phyloP scores from a whole-genome alignment of 2,888 invertebrate species.

The Thysanoteuthis rhombus region DNA sequence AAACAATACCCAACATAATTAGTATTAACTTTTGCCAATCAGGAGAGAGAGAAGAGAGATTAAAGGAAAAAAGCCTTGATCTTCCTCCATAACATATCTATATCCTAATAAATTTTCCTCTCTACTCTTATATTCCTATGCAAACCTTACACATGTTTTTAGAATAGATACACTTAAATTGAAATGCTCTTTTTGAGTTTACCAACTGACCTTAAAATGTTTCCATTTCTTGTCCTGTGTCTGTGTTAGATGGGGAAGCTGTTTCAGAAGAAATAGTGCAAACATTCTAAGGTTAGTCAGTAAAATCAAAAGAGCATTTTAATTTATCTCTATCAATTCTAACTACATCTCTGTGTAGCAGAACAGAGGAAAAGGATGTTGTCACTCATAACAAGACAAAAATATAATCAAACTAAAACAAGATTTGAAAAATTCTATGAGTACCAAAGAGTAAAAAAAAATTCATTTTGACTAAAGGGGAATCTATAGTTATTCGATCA shows the following conservation, averaged over 20 bases:
- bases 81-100: background rate
- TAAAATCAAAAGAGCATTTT: conserved; percentile 27
- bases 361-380: conserved; percentile 26
- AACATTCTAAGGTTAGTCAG: conserved; percentile 30
- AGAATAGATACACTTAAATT: conserved; percentile 30
- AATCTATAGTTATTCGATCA: too few species aligned
- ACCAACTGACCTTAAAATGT: conserved; percentile 31
- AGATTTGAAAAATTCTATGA: background rate
- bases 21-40: background rate
- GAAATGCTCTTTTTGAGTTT: conserved; percentile 30
- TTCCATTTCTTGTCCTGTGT: conserved; percentile 32
- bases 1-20: background rate
- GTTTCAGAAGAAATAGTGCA: conserved; percentile 29
- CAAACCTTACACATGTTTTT: conserved; percentile 17
- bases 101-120: background rate
- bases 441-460: background rate
- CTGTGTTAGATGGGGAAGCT: conserved; percentile 29
- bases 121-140: background rate
- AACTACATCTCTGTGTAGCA: conserved; percentile 23
- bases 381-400: conserved; percentile 1
- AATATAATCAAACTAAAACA: background rate
- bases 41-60: background rate
- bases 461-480: too few species aligned
- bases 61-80: background rate
- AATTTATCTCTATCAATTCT: conserved; percentile 26